These are phyloP conservation scores for Metalampra italica DNA, from an alignment of 2,888 invertebrate genomes.

Conservation along the genomic window DNA sequence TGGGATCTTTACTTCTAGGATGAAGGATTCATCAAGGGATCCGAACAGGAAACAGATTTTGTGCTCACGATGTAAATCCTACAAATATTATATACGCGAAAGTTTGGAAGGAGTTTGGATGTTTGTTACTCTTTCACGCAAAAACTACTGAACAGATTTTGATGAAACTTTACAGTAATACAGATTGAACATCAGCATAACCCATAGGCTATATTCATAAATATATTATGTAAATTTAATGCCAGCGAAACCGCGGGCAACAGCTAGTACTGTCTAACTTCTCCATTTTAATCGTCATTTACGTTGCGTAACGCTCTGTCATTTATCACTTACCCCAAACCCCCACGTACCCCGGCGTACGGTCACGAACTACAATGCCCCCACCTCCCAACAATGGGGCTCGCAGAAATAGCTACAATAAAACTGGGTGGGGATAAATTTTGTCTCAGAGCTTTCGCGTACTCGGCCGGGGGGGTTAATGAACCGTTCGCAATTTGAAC, in stretches of 20 bases:
- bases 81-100: too few species aligned
- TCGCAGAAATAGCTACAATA: slow-evolving; percentile 14
- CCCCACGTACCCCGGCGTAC: background rate
- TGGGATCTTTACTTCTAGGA: too few species aligned
- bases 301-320: slow-evolving; percentile 1
- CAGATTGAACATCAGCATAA: too few species aligned
- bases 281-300: background rate
- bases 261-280: background rate
- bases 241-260: too few species aligned
- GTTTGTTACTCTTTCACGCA: too few species aligned
- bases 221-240: too few species aligned
- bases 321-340: slow-evolving; percentile 13
- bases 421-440: slow-evolving; percentile 12
- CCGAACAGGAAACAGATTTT: background rate
- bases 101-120: too few species aligned
- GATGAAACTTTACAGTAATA: too few species aligned
- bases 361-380: slow-evolving; percentile 2
- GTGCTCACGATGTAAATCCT: background rate
- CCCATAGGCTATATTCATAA: too few species aligned
- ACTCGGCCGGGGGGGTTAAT: background rate
- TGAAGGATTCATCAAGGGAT: too few species aligned
- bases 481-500: background rate
- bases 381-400: slow-evolving; percentile 9
- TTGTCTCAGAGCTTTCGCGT: slow-evolving; percentile 8
- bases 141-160: too few species aligned